These are phyloP conservation scores for Hirtodrosophila cameraria DNA, from an alignment of 2,888 invertebrate species.

Conservation along the genomic window DNA sequence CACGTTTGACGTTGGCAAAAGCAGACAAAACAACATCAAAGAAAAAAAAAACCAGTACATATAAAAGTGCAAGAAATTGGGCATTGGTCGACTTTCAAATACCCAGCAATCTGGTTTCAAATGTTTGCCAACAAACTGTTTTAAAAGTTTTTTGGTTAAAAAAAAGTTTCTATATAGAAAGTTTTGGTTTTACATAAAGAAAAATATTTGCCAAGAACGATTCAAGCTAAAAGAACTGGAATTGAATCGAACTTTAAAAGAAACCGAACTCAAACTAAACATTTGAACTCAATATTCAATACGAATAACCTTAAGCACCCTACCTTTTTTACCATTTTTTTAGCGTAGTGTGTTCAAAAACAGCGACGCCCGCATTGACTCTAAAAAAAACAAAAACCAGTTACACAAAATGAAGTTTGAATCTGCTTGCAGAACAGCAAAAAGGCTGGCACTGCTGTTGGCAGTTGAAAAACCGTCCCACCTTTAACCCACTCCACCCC, in stretches of 20 bases:
- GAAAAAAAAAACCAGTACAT: constrained; percentile 18
- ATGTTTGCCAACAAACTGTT: too few relatives aligned
- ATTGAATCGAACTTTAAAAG: too few relatives aligned
- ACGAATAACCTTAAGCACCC: neutral
- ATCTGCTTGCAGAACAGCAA: constrained; percentile 49
- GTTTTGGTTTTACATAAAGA: too few relatives aligned
- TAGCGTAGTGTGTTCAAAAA: constrained; percentile 9
- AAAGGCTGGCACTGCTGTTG: constrained; percentile 53
- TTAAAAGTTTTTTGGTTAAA: too few relatives aligned
- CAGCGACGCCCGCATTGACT: neutral
- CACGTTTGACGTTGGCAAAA: constrained; percentile 72
- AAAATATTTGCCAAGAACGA: too few relatives aligned
- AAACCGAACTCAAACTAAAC: too few relatives aligned
- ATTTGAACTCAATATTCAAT: neutral
- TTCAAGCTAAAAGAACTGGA: too few relatives aligned
- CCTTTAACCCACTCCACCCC: neutral
- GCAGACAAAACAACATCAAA: constrained; percentile 44
- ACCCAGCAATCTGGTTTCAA: neutral
- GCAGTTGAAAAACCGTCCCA: constrained; percentile 20
- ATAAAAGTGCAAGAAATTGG: neutral
- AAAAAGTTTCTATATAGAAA: too few relatives aligned
- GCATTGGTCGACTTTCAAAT: neutral
- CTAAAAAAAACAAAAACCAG: constrained; percentile 30
- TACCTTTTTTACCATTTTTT: neutral
- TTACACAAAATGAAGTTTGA: constrained; percentile 63